Conservation (phyloP, 2,113 vertebrate species). For the Rana temporaria region DNA sequence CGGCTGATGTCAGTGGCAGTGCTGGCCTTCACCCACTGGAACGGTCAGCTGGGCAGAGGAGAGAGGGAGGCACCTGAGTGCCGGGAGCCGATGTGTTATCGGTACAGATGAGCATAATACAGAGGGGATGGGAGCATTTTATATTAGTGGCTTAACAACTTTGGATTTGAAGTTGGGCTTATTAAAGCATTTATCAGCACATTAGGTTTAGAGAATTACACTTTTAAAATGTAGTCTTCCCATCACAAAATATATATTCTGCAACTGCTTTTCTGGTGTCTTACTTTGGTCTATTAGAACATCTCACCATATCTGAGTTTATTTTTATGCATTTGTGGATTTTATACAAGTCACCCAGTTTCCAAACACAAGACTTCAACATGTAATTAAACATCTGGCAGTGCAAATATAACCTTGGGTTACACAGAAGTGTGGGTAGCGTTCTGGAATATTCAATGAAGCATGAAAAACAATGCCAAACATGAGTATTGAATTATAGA, state of each 20-base stretch:
- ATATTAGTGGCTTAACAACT: too few relatives aligned
- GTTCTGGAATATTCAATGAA: conserved; percentile 32
- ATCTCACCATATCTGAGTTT: conserved; percentile 5
- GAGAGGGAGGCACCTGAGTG: too few relatives aligned
- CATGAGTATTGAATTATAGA: conserved; percentile 33
- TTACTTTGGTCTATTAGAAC: not conserved
- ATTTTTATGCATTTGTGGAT: not conserved
- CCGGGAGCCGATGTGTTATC: too few relatives aligned
- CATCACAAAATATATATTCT: not conserved
- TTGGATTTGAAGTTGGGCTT: too few relatives aligned
- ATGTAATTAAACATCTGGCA: conserved; percentile 46
- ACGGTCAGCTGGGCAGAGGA: too few relatives aligned
- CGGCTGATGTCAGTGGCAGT: too few relatives aligned
- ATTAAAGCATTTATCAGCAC: too few relatives aligned
- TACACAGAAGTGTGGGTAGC: conserved; percentile 42
- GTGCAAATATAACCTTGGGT: conserved; percentile 32
- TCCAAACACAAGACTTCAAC: conserved; percentile 55
- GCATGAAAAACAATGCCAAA: conserved; percentile 13
- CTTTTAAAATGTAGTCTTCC: too few relatives aligned
- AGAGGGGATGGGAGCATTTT: too few relatives aligned
- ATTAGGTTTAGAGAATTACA: too few relatives aligned
- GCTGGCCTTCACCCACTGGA: too few relatives aligned
- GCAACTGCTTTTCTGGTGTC: not conserved
- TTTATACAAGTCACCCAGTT: conserved; percentile 28
- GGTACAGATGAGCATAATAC: too few relatives aligned